Conservation (phyloP, 1,140 invertebrate genomes). For the Drosophila neocordata region DNA sequence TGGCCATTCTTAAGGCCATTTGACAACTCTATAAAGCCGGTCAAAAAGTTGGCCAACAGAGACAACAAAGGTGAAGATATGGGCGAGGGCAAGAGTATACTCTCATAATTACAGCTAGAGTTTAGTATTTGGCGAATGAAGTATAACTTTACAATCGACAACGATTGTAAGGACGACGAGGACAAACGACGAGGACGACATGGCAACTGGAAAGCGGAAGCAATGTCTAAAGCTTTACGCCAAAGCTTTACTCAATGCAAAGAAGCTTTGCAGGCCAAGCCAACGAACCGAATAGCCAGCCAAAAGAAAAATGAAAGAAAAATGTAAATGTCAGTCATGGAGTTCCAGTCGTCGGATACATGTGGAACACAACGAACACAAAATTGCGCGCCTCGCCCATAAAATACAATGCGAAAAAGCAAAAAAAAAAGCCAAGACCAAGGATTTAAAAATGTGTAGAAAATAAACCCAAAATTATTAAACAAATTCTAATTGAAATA, state of each 20-base stretch:
- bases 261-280: conserved; percentile 45
- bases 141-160: conserved; percentile 13
- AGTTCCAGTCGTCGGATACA: conserved; percentile 83
- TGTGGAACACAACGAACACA: conserved; percentile 78
- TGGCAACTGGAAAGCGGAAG: conserved; percentile 55
- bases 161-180: neutral
- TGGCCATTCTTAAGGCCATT: conserved; percentile 64
- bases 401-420: conserved; percentile 71
- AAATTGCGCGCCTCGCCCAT: conserved; percentile 54
- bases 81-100: neutral
- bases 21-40: conserved; percentile 69
- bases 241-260: conserved; percentile 30
- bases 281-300: neutral
- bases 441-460: conserved; percentile 11
- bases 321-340: conserved; percentile 75
- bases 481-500: neutral
- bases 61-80: neutral
- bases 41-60: conserved; percentile 18
- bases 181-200: neutral
- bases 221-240: conserved; percentile 29
- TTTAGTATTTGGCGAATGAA: conserved; percentile 6
- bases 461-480: neutral
- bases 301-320: conserved; percentile 21
- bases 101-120: conserved; percentile 6
- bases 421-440: conserved; percentile 30